Evolutionary conservation across 2,797 vertebrate genomes (phyloP), one percentile per base, ranked within the genome.

Genomic region (Lates japonicus): DNA sequence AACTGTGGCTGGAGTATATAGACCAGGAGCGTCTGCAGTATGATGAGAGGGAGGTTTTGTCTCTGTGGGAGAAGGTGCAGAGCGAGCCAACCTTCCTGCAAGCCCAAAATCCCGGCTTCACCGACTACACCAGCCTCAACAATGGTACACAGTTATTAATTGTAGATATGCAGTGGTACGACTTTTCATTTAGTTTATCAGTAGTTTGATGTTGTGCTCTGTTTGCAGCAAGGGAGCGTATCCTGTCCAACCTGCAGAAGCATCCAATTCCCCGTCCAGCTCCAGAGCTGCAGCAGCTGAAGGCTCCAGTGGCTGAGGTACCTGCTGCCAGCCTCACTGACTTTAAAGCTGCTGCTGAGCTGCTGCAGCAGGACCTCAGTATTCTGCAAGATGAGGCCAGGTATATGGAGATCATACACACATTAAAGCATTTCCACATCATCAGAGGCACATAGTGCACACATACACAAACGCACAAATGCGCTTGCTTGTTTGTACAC

Each of bases 1-100:
- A 97, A 79, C 91, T 97, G 67, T 99, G 98, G 98, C 93, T 98
- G 85, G 98, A 99, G 79, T 99, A 94, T 80, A 80, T 99, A 86
- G 97, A 99, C 72, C 95, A 96, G 87, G 97, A 99, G 82, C 96
- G 97, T 46, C 73, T 99, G 61, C 96, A 95, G 62, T 94, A 97
- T n/a, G 97, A 99, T 73, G 94, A 96, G 90, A 96, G 90, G 81
- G 97, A 99, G 89, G 92, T 95, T 3, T 69, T 97, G 51, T 94
- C 95, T 77, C 87, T 96, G 70, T 99, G 98, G 97, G 94, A 92
- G 31, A 97, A 96, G 80, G 92, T 95, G 85, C 96, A 96, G 77
- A 93, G 95, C 63, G 97, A 98, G 84, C 95, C 95, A 3, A 80
- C 78, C 5, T 94, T 95, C 94, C 33, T 95, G 82, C 93, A 92